Conservation (phyloP, 2,113 vertebrate genomes). For the Hippotragus niger region DNA sequence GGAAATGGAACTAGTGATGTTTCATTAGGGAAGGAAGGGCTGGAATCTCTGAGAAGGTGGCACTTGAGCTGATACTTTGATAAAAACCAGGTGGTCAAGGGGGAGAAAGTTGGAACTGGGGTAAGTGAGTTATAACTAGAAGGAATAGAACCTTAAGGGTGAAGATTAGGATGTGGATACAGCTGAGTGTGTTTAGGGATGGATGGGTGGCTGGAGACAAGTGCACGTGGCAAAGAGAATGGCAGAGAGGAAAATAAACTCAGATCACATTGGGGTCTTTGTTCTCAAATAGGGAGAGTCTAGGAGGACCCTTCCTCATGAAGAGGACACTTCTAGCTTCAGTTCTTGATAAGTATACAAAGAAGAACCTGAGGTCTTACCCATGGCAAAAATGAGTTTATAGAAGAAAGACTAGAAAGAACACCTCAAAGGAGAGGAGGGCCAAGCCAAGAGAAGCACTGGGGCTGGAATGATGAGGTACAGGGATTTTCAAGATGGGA, state of each 20-base stretch:
- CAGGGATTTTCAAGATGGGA: neutral
- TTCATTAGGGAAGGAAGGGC: neutral
- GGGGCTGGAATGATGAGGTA: neutral
- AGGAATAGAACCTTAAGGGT: accelerated
- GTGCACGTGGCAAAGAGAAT: accelerated
- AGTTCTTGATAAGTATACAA: neutral
- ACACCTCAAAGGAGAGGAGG: neutral
- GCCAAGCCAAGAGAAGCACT: neutral
- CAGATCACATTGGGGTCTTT: accelerated
- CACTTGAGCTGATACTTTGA: neutral
- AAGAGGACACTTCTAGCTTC: neutral
- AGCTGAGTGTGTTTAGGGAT: neutral
- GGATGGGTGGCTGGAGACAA: neutral
- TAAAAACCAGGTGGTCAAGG: accelerated
- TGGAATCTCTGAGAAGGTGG: neutral
- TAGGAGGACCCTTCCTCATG: neutral
- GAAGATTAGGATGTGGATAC: neutral
- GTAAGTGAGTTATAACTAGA: neutral
- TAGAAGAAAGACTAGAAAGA: neutral
- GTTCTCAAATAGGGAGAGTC: neutral
- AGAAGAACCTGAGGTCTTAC: neutral
- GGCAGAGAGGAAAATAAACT: neutral
- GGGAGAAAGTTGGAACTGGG: accelerated
- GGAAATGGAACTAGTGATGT: neutral
- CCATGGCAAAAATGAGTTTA: neutral